Conservation (phyloP, 2,113 vertebrate genomes). For the Phoenicopterus ruber region DNA sequence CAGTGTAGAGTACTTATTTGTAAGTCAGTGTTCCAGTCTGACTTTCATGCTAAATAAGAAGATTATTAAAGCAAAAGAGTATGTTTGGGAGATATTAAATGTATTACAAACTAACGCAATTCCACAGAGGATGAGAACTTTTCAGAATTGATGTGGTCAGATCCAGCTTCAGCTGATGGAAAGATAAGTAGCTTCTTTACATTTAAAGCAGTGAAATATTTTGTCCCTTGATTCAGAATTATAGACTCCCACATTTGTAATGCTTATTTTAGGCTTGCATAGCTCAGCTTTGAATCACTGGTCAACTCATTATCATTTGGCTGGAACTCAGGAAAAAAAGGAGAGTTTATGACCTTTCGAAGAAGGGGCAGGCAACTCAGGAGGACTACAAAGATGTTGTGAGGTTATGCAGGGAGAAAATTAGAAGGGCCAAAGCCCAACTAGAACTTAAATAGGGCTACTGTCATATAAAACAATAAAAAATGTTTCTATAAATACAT, state of each 20-base stretch:
- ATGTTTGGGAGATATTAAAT: not conserved
- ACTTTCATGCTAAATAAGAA: not conserved
- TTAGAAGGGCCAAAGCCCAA: too few relatives aligned
- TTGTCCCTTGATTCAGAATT: not conserved
- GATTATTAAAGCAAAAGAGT: not conserved
- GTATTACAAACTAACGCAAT: not conserved
- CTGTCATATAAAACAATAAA: too few relatives aligned
- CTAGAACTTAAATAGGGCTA: too few relatives aligned
- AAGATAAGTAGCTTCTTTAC: not conserved
- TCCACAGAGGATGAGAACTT: not conserved
- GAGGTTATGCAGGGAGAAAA: too few relatives aligned
- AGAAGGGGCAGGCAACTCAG: too few relatives aligned
- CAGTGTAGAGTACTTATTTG: not conserved
- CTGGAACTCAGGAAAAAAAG: too few relatives aligned
- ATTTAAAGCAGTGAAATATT: not conserved
- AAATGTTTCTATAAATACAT: too few relatives aligned
- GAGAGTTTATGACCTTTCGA: too few relatives aligned
- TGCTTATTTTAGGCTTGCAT: slow-evolving; percentile 33
- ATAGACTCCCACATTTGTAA: not conserved
- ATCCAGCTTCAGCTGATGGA: not conserved
- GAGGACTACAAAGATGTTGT: too few relatives aligned
- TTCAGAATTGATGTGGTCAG: not conserved
- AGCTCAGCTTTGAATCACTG: slow-evolving; percentile 43
- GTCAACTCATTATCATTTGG: slow-evolving; percentile 9
- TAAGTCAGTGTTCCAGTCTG: not conserved